Evolutionary conservation across 2,113 vertebrate genomes (phyloP).

Genomic region (Hippocampus zosterae): DNA sequence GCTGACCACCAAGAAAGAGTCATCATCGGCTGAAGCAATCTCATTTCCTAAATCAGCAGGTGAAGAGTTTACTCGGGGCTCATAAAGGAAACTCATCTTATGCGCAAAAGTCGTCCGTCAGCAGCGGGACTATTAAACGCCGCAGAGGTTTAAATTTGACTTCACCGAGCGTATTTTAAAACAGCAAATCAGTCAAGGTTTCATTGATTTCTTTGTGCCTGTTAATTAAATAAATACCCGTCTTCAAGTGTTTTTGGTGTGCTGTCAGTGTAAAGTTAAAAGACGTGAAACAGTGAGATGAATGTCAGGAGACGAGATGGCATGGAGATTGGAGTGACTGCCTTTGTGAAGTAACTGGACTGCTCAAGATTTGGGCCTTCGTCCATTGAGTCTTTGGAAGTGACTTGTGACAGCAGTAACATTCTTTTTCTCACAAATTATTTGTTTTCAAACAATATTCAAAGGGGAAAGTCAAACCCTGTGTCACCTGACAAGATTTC

Average conservation of each 20-base stretch:
- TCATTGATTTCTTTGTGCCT: neutral
- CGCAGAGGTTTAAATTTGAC: conserved; percentile 19
- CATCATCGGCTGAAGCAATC: conserved; percentile 26
- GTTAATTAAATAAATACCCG: neutral
- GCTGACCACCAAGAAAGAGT: conserved; percentile 50
- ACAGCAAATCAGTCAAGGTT: neutral
- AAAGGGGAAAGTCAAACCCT: too few relatives aligned
- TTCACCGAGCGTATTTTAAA: conserved; percentile 28
- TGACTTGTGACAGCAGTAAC: too few relatives aligned
- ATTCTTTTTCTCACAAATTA: too few relatives aligned
- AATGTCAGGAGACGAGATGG: too few relatives aligned
- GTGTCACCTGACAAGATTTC: too few relatives aligned
- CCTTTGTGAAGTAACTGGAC: neutral
- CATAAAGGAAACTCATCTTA: conserved; percentile 38
- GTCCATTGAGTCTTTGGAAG: too few relatives aligned
- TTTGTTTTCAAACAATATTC: too few relatives aligned
- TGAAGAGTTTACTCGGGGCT: conserved; percentile 41
- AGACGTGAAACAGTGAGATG: too few relatives aligned
- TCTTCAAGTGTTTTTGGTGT: neutral
- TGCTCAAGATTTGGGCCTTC: too few relatives aligned
- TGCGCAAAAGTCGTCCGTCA: conserved; percentile 35
- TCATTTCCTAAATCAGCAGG: conserved; percentile 50
- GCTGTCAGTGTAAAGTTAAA: neutral
- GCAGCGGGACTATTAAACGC: conserved; percentile 29
- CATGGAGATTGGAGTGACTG: neutral